Conservation (phyloP, 2,797 vertebrate species). For the Mus caroli region DNA sequence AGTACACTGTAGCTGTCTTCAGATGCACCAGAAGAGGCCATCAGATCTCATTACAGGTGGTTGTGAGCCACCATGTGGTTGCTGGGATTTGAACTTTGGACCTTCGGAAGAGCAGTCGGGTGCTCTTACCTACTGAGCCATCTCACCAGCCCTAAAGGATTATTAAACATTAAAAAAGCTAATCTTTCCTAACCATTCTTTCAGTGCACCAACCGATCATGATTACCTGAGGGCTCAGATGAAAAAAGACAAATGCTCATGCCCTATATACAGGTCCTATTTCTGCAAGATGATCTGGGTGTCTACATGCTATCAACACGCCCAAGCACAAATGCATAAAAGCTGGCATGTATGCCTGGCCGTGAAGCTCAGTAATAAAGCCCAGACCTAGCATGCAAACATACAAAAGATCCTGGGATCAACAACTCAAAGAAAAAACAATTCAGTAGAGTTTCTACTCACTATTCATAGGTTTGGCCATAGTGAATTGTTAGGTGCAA, state of each 20-base stretch:
- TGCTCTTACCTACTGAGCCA: too few relatives aligned
- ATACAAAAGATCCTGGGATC: neutral
- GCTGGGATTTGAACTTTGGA: too few relatives aligned
- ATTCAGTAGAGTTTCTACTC: neutral
- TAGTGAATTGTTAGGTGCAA: neutral
- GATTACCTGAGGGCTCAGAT: neutral
- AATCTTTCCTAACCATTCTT: neutral
- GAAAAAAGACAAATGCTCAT: neutral
- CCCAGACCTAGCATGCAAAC: neutral
- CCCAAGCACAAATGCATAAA: neutral
- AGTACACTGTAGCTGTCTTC: too few relatives aligned
- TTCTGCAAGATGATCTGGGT: neutral
- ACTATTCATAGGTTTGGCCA: neutral
- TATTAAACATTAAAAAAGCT: neutral
- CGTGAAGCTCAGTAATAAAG: neutral
- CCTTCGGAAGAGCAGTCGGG: too few relatives aligned
- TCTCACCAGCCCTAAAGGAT: neutral
- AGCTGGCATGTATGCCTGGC: neutral
- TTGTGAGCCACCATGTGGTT: too few relatives aligned
- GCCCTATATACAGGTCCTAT: neutral
- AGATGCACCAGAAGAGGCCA: too few relatives aligned
- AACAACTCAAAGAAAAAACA: neutral
- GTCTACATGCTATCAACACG: neutral
- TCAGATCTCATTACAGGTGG: too few relatives aligned
- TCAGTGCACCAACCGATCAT: neutral